Evolutionary conservation across 1,140 invertebrate species (phyloP).

Genomic region (Aethina tumida): DNA sequence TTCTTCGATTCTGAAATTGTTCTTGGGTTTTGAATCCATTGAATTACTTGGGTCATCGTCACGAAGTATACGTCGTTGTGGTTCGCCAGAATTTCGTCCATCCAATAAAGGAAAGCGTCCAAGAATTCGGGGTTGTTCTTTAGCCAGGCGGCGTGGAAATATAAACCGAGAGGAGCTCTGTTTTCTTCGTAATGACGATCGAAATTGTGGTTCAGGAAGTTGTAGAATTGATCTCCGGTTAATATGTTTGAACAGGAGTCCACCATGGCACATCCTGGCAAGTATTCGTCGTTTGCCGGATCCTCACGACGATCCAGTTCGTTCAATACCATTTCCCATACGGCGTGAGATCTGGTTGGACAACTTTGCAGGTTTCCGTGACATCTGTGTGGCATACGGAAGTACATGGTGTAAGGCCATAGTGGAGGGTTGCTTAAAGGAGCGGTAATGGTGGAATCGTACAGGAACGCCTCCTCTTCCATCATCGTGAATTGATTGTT

Average conservation of each 20-base stretch:
- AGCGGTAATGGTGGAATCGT: slow-evolving; percentile 89
- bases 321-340: slow-evolving; percentile 96
- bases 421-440: slow-evolving; percentile 79
- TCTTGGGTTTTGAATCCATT: slow-evolving; percentile 96
- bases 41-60: slow-evolving; percentile 87
- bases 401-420: slow-evolving; percentile 93
- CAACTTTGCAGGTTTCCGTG: slow-evolving; percentile 89
- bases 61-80: slow-evolving; percentile 92
- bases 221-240: slow-evolving; percentile 75
- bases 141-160: slow-evolving; percentile 92
- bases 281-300: slow-evolving; percentile 79
- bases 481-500: slow-evolving; percentile 95
- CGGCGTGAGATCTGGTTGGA: slow-evolving; percentile 78
- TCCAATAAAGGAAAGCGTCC: slow-evolving; percentile 85
- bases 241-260: slow-evolving; percentile 90
- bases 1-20: slow-evolving; percentile 77
- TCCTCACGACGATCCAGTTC: slow-evolving; percentile 86
- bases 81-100: slow-evolving; percentile 76
- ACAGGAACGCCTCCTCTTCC: slow-evolving; percentile 89
- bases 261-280: slow-evolving; percentile 89
- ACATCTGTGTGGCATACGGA: slow-evolving; percentile 90
- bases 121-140: slow-evolving; percentile 90
- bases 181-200: slow-evolving; percentile 87
- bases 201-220: slow-evolving; percentile 86
- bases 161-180: slow-evolving; percentile 85